Evolutionary conservation across 2,113 vertebrate genomes (phyloP), one percentile per base, ranked within the genome.

Genomic region (Spheniscus mendiculus): DNA sequence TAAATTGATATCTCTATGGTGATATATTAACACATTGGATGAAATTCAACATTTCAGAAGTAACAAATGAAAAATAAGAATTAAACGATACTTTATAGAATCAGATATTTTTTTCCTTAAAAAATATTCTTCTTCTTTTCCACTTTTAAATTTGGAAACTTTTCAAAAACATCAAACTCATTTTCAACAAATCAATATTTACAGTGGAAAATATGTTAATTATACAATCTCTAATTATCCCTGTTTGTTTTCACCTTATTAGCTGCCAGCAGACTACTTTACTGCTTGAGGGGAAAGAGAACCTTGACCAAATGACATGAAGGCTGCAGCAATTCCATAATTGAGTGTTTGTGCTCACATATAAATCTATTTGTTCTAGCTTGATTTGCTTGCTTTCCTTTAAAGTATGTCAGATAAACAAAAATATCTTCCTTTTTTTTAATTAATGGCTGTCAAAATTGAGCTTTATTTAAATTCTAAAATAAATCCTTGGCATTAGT

Each of bases 181-280:
- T 94, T 93, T 88, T 70, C 49, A 71, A 32, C 4, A 95, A 67
- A 82, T 67, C 16, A 87, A 59, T 92, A 84, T 95, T 97, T 96
- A 82, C 16, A 78, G 29, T 71, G n/a, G 52, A 62, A 96, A 94
- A 87, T 91, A 82, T 52, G 52, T 63, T 94, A 89, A 93, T 93
- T 71, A 55, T 44, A 74, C 8, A 47, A 71, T 74, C 82, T 89
- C 59, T 89, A 91, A 95, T 91, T 87, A 82, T 71, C 15, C n/a
- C 10, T 87, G n/a, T 66, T 97, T 95, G 19, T 88, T 96, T 97
- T 91, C 81, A 93, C 78, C 44, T 96, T 87, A 96, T 97, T 93
- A 93, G 79, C 56, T 91, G 42, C 69, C 53, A 93, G 67, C 29
- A 92, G 40, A 84, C 73, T 94, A 49, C 29, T 90, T 80, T 71